A percentile compares a stretch with the other conserved stretches of the same genome.
phyloP scores from a whole-genome alignment of 2,888 invertebrate genomes.

The Eledona agricola region DNA sequence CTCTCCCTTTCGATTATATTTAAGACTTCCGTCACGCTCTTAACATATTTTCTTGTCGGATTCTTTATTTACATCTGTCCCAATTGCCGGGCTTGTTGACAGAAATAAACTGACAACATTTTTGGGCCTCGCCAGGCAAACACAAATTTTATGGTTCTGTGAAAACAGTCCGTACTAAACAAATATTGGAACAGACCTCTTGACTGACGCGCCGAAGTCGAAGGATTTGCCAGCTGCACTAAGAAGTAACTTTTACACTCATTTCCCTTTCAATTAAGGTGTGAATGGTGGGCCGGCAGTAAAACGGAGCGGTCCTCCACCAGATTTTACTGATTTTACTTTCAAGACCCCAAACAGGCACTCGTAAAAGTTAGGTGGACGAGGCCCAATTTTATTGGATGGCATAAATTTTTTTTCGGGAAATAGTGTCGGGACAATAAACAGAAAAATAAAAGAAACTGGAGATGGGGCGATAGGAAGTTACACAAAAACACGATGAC shows the following conservation, averaged over 20 bases:
- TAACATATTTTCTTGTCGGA: conserved; percentile 16
- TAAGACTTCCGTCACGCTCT: conserved; percentile 27
- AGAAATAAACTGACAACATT: conserved; percentile 31
- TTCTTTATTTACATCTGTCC: conserved; percentile 32
- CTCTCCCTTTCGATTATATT: conserved; percentile 21
- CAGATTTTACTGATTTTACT: too few relatives aligned
- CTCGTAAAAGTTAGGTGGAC: conserved; percentile 19
- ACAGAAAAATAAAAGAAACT: conserved; percentile 11
- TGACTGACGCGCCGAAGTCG: conserved; percentile 16
- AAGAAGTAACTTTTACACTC: too few relatives aligned
- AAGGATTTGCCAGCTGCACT: too few relatives aligned
- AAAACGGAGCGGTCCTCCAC: conserved; percentile 7
- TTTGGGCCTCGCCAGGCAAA: conserved; percentile 24
- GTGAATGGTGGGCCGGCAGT: background rate
- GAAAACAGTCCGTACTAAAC: conserved; percentile 31
- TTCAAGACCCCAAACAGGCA: too few relatives aligned
- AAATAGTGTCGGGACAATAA: conserved; percentile 15
- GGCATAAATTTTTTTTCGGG: conserved; percentile 20
- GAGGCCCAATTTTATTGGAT: conserved; percentile 18
- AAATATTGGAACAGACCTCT: conserved; percentile 20
- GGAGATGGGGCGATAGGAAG: conserved; percentile 8
- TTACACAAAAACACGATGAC: conserved; percentile 6
- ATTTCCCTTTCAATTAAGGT: conserved; percentile 27
- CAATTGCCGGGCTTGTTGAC: conserved; percentile 26
- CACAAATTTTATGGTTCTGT: conserved; percentile 33